A percentile compares a stretch with the other conserved stretches of the same genome.
These are phyloP conservation scores for Anarhynchus alexandrinus DNA, from an alignment of 2,113 vertebrate genomes.

Conservation along the genomic window DNA sequence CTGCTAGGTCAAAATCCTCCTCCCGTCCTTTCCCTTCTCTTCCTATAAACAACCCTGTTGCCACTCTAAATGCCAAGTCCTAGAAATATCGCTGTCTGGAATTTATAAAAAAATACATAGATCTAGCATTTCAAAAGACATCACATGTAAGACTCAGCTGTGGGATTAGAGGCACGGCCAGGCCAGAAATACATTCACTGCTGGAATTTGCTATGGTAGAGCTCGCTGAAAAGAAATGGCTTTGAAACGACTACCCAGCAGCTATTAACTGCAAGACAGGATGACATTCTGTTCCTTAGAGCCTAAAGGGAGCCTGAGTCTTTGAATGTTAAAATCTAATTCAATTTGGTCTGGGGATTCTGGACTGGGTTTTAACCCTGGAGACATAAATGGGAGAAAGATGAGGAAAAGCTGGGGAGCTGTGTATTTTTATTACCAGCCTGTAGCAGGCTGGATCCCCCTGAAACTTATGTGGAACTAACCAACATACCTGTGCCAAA, in stretches of 20 bases:
- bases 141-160: constrained; percentile 28
- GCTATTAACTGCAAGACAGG: constrained; percentile 50
- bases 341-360: constrained; percentile 54
- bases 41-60: constrained; percentile 31
- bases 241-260: constrained; percentile 63
- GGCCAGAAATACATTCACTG: constrained; percentile 59
- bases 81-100: constrained; percentile 20
- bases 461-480: not conserved
- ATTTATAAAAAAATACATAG: not conserved
- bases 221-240: constrained; percentile 57
- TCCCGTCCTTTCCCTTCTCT: not conserved
- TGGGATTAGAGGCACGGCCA: constrained; percentile 43
- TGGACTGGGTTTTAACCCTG: constrained; percentile 30
- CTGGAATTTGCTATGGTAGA: constrained; percentile 64
- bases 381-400: constrained; percentile 13
- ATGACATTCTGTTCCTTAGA: constrained; percentile 56
- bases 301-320: constrained; percentile 44
- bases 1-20: constrained; percentile 28
- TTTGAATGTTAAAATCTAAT: constrained; percentile 61
- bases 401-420: not conserved
- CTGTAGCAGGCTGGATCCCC: not conserved
- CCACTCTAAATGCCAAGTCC: constrained; percentile 43
- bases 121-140: constrained; percentile 58
- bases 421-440: not conserved
- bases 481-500: not conserved